These are phyloP conservation scores for Speoplatyrhinus poulsoni DNA, from an alignment of 2,113 vertebrate species.

Conservation along the genomic window DNA sequence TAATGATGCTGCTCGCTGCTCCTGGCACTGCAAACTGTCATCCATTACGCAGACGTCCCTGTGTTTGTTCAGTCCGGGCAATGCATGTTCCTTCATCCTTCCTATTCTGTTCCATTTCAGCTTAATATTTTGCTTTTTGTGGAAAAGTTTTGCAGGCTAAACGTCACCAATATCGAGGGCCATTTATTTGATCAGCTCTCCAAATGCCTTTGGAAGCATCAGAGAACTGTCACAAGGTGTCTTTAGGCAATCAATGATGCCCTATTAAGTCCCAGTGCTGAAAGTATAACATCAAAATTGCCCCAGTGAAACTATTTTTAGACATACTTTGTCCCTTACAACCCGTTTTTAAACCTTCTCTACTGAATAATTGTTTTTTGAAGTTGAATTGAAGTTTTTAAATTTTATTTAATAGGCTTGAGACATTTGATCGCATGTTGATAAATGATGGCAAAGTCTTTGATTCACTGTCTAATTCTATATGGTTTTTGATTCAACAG, in stretches of 20 bases:
- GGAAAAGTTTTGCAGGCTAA: conserved; percentile 23
- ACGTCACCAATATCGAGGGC: conserved; percentile 44
- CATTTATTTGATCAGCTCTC: conserved; percentile 55
- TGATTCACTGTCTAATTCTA: not conserved
- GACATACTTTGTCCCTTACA: conserved; percentile 12
- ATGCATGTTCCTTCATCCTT: not conserved
- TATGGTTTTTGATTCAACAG: conserved; percentile 69
- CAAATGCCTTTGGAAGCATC: conserved; percentile 50
- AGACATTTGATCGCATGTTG: not conserved
- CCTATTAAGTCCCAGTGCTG: conserved; percentile 44
- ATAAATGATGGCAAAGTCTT: not conserved
- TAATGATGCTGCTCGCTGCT: conserved; percentile 72
- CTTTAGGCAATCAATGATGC: conserved; percentile 46
- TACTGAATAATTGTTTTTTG: no score
- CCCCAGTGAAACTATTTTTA: conserved; percentile 1
- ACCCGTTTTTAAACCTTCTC: conserved; percentile 8
- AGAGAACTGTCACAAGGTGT: conserved; percentile 39
- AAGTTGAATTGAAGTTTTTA: not conserved
- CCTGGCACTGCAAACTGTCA: conserved; percentile 61
- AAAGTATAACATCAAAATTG: conserved; percentile 46
- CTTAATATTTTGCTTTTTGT: conserved; percentile 38
- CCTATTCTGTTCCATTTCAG: conserved; percentile 37
- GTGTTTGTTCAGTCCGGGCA: conserved; percentile 40
- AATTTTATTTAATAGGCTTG: not conserved
- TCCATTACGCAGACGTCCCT: conserved; percentile 50